Evolutionary conservation across 2,888 invertebrate genomes (phyloP).

Genomic region (Oxystoma pomonae): DNA sequence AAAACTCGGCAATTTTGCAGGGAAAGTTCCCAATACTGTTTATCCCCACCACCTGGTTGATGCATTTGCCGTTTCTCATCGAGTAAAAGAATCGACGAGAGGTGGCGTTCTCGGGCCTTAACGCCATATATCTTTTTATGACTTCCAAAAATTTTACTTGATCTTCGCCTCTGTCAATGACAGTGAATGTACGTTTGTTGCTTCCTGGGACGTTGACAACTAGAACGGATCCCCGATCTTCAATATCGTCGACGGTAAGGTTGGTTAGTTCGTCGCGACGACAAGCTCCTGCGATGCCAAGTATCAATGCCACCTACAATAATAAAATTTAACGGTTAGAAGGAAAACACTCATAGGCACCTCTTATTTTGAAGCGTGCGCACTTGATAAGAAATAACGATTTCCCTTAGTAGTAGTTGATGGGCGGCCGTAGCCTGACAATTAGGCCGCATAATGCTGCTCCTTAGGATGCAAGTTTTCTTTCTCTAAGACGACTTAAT

Average conservation of each 20-base stretch:
- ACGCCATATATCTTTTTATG: constrained; percentile 7
- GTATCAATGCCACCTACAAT: constrained; percentile 11
- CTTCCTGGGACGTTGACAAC: background rate
- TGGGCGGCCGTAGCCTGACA: too few relatives aligned
- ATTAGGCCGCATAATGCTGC: too few relatives aligned
- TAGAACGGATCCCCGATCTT: background rate
- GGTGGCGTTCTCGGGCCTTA: constrained; percentile 5
- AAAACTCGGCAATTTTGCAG: constrained; percentile 14
- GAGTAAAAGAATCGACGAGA: constrained; percentile 2
- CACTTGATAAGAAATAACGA: too few relatives aligned
- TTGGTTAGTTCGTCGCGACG: constrained; percentile 12
- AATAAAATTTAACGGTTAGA: too few relatives aligned
- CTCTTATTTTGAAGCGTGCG: too few relatives aligned
- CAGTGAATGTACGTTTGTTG: constrained; percentile 9
- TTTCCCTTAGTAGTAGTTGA: too few relatives aligned
- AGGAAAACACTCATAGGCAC: too few relatives aligned
- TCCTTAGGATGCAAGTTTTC: too few relatives aligned
- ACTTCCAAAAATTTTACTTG: constrained; percentile 4
- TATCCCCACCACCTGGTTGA: constrained; percentile 18
- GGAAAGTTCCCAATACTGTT: constrained; percentile 18
- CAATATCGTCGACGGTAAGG: constrained; percentile 14
- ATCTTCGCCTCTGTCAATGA: constrained; percentile 4
- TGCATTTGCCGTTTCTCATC: constrained; percentile 12
- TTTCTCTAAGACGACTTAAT: too few relatives aligned
- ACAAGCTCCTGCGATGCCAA: constrained; percentile 20